A percentile compares a stretch with the other conserved stretches of the same genome.
phyloP scores from a whole-genome alignment of 2,888 invertebrate genomes.

The Oscheius sp. region DNA sequence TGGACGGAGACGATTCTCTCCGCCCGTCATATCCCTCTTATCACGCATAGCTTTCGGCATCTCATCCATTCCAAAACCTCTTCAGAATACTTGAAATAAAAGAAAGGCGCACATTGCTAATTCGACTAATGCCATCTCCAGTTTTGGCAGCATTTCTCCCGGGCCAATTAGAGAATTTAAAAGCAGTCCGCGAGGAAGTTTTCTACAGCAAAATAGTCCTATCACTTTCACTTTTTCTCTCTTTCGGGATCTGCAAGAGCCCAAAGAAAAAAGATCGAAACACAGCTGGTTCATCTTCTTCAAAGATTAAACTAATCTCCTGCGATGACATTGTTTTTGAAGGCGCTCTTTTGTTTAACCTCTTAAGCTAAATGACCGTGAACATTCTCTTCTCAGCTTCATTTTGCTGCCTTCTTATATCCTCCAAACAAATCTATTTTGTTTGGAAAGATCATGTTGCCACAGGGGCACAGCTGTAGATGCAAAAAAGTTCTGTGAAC shows the following conservation, averaged over 20 bases:
- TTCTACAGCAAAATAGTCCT: too few species aligned
- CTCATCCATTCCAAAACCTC: conserved; percentile 6
- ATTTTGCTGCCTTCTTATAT: too few species aligned
- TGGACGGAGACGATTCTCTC: too few species aligned
- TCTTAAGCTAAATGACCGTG: conserved; percentile 23
- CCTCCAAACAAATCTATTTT: background rate
- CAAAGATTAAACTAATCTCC: background rate
- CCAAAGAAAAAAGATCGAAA: too few species aligned
- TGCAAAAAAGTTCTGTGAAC: conserved; percentile 4
- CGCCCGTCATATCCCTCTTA: conserved; percentile 23
- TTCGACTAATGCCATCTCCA: conserved; percentile 11
- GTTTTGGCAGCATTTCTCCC: conserved; percentile 11
- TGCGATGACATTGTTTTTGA: conserved; percentile 4
- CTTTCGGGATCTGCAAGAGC: too few species aligned
- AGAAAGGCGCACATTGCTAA: background rate
- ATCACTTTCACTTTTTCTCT: too few species aligned
- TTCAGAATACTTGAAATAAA: background rate
- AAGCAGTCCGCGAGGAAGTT: conserved; percentile 1
- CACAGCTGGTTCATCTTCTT: too few species aligned
- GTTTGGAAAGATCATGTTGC: conserved; percentile 7
- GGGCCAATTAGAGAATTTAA: conserved; percentile 3
- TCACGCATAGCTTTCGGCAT: conserved; percentile 25
- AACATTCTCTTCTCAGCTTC: background rate
- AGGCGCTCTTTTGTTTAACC: conserved; percentile 21
- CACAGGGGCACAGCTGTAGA: background rate